Percentiles rank a stretch among this genome's conserved stretches.
These are phyloP conservation scores for Limenitis camilla DNA, from an alignment of 2,888 invertebrate genomes.

Conservation along the genomic window DNA sequence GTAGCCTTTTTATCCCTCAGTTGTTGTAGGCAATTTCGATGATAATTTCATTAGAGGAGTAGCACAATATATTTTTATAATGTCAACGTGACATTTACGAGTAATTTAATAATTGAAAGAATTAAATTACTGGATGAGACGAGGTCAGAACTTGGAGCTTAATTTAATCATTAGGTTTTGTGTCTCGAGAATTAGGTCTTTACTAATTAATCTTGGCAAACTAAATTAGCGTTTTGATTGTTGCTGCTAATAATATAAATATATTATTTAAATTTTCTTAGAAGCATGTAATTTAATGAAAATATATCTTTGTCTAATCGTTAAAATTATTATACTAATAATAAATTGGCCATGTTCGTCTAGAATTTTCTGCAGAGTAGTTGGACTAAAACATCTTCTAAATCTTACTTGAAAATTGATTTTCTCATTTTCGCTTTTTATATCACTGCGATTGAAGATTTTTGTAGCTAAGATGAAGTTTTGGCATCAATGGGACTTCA, in stretches of 20 bases:
- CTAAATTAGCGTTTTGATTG: neutral
- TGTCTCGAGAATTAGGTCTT: conserved; percentile 7
- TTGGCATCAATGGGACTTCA: no score
- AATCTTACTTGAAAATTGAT: no score
- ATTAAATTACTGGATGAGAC: conserved; percentile 15
- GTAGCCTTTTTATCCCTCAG: neutral
- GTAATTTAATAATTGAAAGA: conserved; percentile 10
- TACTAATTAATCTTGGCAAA: conserved; percentile 5
- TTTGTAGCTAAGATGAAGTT: no score
- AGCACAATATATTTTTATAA: neutral
- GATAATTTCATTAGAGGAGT: neutral
- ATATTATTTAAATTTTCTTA: neutral
- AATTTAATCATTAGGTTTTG: conserved; percentile 8
- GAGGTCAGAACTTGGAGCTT: conserved; percentile 12
- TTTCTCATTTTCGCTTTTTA: no score
- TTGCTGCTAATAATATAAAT: neutral
- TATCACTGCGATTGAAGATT: no score
- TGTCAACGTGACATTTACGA: conserved; percentile 1
- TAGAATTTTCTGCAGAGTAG: no score
- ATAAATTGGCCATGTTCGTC: no score
- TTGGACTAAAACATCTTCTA: no score
- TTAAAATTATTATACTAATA: no score
- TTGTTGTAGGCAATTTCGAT: neutral
- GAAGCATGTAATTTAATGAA: no score
- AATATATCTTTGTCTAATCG: no score